These are phyloP conservation scores for Anas platyrhynchos DNA, from an alignment of 2,113 vertebrate genomes.

Conservation along the genomic window DNA sequence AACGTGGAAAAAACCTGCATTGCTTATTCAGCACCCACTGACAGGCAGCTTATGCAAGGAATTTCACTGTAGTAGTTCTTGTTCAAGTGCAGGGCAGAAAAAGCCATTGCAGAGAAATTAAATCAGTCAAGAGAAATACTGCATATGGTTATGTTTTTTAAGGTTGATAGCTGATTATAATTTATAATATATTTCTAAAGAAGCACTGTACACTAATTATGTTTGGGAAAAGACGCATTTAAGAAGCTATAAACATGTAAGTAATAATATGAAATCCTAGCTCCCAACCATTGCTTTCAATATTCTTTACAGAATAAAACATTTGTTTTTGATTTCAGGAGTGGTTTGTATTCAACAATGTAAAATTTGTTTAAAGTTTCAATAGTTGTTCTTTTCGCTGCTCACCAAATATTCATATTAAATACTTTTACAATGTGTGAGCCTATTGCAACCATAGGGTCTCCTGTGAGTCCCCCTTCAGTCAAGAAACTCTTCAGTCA, in stretches of 20 bases:
- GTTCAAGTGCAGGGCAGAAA: constrained; percentile 1
- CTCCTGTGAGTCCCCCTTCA: not conserved
- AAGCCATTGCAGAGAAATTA: not conserved
- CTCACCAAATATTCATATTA: not conserved
- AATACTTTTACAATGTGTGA: not conserved
- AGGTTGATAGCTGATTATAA: constrained; percentile 52
- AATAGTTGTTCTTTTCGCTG: constrained; percentile 34
- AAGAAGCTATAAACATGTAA: constrained; percentile 68
- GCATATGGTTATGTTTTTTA: constrained; percentile 8
- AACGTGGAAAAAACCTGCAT: not conserved
- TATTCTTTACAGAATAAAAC: constrained; percentile 75
- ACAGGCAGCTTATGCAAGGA: not conserved
- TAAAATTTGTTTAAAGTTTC: constrained; percentile 75
- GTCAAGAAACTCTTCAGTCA: not conserved
- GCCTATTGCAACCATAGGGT: not conserved
- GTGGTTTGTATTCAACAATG: constrained; percentile 67
- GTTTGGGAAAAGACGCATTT: constrained; percentile 28
- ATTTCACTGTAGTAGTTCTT: not conserved
- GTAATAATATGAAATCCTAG: constrained; percentile 74
- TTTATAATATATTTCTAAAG: constrained; percentile 52
- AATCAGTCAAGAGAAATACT: not conserved
- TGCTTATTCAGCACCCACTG: not conserved
- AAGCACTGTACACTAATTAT: constrained; percentile 37
- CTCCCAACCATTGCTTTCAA: constrained; percentile 70
- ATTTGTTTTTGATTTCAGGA: constrained; percentile 87